Conservation (phyloP, 1,140 invertebrate genomes). For the Lethrus apterus region DNA sequence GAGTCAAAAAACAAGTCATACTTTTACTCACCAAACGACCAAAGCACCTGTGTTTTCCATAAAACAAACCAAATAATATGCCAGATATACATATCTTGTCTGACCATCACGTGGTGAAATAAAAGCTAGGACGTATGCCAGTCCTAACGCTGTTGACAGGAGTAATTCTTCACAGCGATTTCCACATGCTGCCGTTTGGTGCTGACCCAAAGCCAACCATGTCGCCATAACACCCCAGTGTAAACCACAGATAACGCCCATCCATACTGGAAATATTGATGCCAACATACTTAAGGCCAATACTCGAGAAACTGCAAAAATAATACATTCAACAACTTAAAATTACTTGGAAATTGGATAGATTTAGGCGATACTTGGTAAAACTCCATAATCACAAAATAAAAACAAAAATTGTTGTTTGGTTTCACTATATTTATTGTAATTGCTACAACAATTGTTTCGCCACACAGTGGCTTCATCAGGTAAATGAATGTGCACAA, state of each 20-base stretch:
- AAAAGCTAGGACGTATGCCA: conserved; percentile 44
- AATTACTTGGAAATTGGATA: too few relatives aligned
- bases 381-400: not conserved
- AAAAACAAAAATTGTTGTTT: not conserved
- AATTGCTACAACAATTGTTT: too few relatives aligned
- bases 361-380: not conserved
- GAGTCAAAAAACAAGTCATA: not conserved
- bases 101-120: conserved; percentile 44
- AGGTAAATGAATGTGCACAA: too few relatives aligned
- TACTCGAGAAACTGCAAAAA: conserved; percentile 36
- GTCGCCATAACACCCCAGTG: conserved; percentile 41
- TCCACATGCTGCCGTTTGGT: conserved; percentile 39
- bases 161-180: conserved; percentile 44
- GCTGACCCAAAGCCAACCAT: conserved; percentile 40
- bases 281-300: conserved; percentile 40
- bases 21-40: conserved; percentile 41
- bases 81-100: conserved; percentile 43
- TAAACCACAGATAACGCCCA: conserved; percentile 38
- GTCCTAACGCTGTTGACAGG: conserved; percentile 40
- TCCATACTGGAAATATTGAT: conserved; percentile 39
- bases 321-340: too few relatives aligned
- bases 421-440: too few relatives aligned
- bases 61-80: conserved; percentile 45
- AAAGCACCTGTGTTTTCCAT: conserved; percentile 45
- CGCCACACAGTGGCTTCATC: too few relatives aligned